Conservation (phyloP, 2,113 vertebrate genomes). For the Carassius auratus region DNA sequence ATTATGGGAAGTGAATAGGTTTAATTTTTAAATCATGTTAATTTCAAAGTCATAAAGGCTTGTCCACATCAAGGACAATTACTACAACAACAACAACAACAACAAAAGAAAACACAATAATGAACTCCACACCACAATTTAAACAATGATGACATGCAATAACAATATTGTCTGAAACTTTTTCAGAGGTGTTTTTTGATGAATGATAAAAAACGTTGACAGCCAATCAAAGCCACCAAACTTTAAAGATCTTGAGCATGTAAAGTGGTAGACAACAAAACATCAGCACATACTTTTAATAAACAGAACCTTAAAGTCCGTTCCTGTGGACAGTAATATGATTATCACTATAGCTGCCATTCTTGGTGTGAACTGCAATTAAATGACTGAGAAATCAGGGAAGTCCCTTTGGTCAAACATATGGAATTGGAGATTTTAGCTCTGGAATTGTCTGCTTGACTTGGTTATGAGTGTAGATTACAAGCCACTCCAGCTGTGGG, state of each 20-base stretch:
- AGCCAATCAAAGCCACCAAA: neutral
- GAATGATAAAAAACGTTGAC: neutral
- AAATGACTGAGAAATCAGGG: neutral
- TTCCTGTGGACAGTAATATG: neutral
- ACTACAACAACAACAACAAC: neutral
- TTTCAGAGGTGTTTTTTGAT: neutral
- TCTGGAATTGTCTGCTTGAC: neutral
- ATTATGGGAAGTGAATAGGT: neutral
- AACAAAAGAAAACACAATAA: neutral
- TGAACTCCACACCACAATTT: neutral
- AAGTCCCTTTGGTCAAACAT: neutral
- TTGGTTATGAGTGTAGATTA: neutral
- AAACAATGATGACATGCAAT: neutral
- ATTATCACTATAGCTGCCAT: neutral
- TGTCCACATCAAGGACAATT: neutral
- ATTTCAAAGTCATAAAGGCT: neutral
- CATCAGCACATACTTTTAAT: neutral
- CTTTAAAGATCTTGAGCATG: neutral
- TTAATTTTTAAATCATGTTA: neutral
- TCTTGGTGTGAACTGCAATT: neutral
- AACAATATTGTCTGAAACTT: neutral
- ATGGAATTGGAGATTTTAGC: neutral
- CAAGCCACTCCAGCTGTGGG: conserved; percentile 6
- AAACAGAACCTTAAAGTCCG: neutral
- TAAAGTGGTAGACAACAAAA: neutral